Evolutionary conservation across 2,113 vertebrate species (phyloP), one percentile per base, ranked within the genome.

Genomic region (Saguinus imperator): DNA sequence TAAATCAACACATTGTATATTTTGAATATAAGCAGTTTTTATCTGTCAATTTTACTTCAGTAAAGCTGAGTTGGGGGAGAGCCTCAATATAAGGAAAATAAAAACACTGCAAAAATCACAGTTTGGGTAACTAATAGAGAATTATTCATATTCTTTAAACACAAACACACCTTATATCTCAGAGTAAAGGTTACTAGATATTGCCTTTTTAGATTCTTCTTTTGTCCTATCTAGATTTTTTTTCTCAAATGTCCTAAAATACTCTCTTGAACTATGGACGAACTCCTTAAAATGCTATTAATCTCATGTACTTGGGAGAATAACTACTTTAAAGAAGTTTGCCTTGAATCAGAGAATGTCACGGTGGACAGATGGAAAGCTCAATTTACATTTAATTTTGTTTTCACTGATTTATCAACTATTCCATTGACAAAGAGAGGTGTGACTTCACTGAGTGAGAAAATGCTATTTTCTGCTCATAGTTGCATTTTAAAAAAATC

Each of bases 331-430:
- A 97, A 96, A 96, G 52, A 79, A 86, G 97, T 98, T 98, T 98
- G 97, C 58, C 90, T 97, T 97, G 95, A 98, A 98, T 98, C 97
- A 97, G 90, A 97, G 94, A 87, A 94, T 98, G 96, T 97, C 97
- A 98, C 80, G 64, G 84, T 96, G 88, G 90, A 96, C 98, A 98
- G 97, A 98, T 98, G 98, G 98, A 97, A 98, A 98, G 94, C 95
- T 97, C 85, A 97, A 98, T 98, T 98, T 98, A 97, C 97, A 98
- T 98, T 98, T 98, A 97, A 98, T 98, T 98, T 98, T 98, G 97
- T 95, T 98, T 98, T 98, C 93, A 98, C 97, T 97, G 98, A 97
- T 98, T 97, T 98, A 98, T 98, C 98, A 98, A 73, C 94, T 98
- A 93, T 96, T 98, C 91, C 96, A 98, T 97, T 98, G 98, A 98